These are phyloP conservation scores for Melangyna quadrimaculata DNA, from an alignment of 2,888 invertebrate genomes.

Conservation along the genomic window DNA sequence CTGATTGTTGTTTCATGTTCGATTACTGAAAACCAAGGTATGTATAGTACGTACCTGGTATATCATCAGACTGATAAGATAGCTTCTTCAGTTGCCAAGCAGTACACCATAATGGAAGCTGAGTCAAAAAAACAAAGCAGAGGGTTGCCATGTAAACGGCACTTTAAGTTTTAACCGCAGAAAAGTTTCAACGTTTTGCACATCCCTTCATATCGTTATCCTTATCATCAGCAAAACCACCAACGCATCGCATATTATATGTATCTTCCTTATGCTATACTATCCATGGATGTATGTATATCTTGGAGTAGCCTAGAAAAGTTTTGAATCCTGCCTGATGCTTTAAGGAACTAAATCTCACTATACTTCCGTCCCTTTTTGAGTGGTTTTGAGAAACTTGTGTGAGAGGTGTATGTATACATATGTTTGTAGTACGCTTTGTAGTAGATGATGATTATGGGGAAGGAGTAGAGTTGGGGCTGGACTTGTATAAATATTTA, in stretches of 20 bases:
- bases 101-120: slow-evolving; percentile 14
- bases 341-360: slow-evolving; percentile 18
- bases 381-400: slow-evolving; percentile 15
- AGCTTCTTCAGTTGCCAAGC: slow-evolving; percentile 52
- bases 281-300: background rate
- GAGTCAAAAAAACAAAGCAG: background rate
- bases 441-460: background rate
- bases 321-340: slow-evolving; percentile 53
- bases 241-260: background rate
- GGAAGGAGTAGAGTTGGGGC: background rate
- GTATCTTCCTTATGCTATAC: background rate
- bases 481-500: slow-evolving; percentile 64
- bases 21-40: slow-evolving; percentile 21
- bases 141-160: slow-evolving; percentile 46
- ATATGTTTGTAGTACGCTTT: background rate
- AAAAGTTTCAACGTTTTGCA: slow-evolving; percentile 41
- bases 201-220: slow-evolving; percentile 3
- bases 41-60: too few species aligned
- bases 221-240: slow-evolving; percentile 17
- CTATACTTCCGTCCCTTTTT: background rate
- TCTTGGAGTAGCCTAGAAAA: slow-evolving; percentile 30
- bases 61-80: slow-evolving; percentile 43
- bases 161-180: slow-evolving; percentile 52
- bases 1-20: slow-evolving; percentile 47
- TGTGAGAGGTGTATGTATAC: background rate